Percentiles rank a stretch among this genome's conserved stretches.
Evolutionary conservation across 2,113 vertebrate genomes (phyloP).

Genomic region (Promerops cafer): DNA sequence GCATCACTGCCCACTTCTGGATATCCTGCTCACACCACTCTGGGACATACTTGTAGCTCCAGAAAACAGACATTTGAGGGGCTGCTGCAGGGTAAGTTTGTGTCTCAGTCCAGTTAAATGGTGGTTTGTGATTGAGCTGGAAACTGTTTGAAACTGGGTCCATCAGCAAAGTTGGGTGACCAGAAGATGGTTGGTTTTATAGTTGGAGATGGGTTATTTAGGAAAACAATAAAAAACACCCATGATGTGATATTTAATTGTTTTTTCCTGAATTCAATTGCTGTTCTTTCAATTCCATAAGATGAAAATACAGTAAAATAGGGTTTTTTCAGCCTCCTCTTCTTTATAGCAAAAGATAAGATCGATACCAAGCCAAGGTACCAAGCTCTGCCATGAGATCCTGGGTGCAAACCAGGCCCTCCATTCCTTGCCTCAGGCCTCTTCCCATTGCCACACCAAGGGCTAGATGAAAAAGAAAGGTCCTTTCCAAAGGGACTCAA

Average conservation of each 20-base stretch:
- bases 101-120: neutral
- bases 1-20: fast-evolving
- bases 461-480: neutral
- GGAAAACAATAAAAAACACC: neutral
- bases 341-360: neutral
- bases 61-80: neutral
- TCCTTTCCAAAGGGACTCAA: neutral
- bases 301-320: neutral
- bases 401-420: neutral
- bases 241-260: neutral
- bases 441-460: neutral
- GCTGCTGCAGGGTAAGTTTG: neutral
- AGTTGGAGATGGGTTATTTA: neutral
- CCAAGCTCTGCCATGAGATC: neutral
- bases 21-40: neutral
- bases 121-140: neutral
- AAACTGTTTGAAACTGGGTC: neutral
- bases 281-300: neutral
- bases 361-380: neutral
- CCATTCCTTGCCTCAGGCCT: neutral
- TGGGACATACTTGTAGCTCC: neutral
- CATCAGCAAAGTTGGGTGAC: neutral
- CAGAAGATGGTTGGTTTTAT: neutral
- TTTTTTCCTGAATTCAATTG: neutral
- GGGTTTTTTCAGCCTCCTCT: neutral